Evolutionary conservation across 2,113 vertebrate species (phyloP).

Genomic region (Siphamia tubifer): DNA sequence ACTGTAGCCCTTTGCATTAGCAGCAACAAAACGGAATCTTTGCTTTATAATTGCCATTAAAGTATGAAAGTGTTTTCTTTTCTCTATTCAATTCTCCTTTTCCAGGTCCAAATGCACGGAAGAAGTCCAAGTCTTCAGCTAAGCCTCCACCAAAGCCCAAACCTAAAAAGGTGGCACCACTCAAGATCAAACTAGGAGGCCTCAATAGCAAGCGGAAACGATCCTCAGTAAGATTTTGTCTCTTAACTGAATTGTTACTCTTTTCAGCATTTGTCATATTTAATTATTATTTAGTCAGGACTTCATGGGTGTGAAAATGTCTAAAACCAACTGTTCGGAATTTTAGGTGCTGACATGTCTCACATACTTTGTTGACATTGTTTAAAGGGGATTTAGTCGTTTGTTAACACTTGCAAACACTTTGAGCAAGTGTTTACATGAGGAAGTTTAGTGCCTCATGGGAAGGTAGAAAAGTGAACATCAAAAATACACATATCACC

Average conservation of each 20-base stretch:
- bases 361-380: too few relatives aligned
- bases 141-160: slow-evolving; percentile 90
- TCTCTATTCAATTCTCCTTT: neutral
- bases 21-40: neutral
- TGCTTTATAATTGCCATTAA: neutral
- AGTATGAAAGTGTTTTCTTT: neutral
- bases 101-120: slow-evolving; percentile 92
- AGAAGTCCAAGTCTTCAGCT: slow-evolving; percentile 79
- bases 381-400: too few relatives aligned
- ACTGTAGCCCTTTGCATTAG: too few relatives aligned
- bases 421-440: too few relatives aligned
- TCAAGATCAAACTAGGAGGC: slow-evolving; percentile 96
- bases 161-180: slow-evolving; percentile 95
- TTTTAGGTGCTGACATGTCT: too few relatives aligned
- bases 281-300: too few relatives aligned
- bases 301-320: too few relatives aligned
- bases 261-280: neutral
- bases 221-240: slow-evolving; percentile 87
- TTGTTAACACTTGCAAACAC: too few relatives aligned
- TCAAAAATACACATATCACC: too few relatives aligned
- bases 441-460: too few relatives aligned
- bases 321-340: too few relatives aligned
- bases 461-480: too few relatives aligned
- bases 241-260: neutral
- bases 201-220: slow-evolving; percentile 95